Conservation (phyloP, 2,797 vertebrate genomes). For the Cyclopterus lumpus region DNA sequence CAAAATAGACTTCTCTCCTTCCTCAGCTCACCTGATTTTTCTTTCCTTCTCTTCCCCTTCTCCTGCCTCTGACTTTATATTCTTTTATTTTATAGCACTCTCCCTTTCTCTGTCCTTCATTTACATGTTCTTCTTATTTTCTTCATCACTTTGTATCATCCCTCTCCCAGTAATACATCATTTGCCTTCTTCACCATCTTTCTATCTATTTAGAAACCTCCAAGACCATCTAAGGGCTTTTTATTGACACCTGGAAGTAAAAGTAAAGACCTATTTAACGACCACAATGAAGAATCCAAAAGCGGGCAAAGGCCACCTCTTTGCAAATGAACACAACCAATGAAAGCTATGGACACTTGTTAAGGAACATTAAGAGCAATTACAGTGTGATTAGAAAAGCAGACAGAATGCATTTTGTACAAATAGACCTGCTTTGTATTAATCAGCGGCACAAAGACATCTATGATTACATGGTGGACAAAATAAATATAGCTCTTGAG, state of each 20-base stretch:
- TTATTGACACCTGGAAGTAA: slow-evolving; percentile 23
- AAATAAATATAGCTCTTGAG: neutral
- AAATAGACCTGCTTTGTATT: slow-evolving; percentile 1
- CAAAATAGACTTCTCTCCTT: slow-evolving; percentile 29
- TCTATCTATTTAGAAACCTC: neutral
- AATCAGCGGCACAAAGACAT: slow-evolving; percentile 6
- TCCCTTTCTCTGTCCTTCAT: neutral
- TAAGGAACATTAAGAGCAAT: slow-evolving; percentile 9
- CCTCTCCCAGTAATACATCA: neutral
- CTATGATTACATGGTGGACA: neutral
- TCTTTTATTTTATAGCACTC: slow-evolving; percentile 1
- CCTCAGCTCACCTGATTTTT: slow-evolving; percentile 28
- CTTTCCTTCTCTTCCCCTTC: neutral
- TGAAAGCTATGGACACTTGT: slow-evolving; percentile 8
- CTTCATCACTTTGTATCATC: neutral
- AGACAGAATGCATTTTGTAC: neutral
- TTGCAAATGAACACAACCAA: slow-evolving; percentile 13
- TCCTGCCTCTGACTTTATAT: slow-evolving; percentile 1
- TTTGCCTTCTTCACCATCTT: neutral
- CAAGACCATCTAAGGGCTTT: neutral
- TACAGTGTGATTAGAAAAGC: slow-evolving; percentile 8
- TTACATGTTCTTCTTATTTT: neutral
- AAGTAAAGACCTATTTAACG: slow-evolving; percentile 10
- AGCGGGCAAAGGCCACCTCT: neutral
- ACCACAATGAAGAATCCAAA: slow-evolving; percentile 12